These are phyloP conservation scores for Bellardia pandia DNA, from an alignment of 2,888 invertebrate species.

Conservation along the genomic window DNA sequence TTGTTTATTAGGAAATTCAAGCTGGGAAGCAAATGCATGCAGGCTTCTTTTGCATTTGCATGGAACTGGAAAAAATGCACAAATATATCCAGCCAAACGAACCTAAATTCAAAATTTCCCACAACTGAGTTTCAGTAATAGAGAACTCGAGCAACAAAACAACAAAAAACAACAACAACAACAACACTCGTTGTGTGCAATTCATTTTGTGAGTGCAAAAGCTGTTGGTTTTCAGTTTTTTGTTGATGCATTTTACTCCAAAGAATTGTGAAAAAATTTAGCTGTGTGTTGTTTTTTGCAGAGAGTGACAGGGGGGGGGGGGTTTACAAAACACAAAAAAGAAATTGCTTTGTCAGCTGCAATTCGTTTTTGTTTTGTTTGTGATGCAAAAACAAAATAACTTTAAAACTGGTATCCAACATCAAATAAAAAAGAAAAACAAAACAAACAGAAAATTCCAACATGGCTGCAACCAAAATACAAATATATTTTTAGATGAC, in stretches of 20 bases:
- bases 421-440: slow-evolving; percentile 23
- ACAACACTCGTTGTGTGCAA: slow-evolving; percentile 13
- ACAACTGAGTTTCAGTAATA: background rate
- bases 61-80: slow-evolving; percentile 19
- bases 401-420: slow-evolving; percentile 32
- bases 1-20: slow-evolving; percentile 13
- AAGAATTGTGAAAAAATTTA: slow-evolving; percentile 35
- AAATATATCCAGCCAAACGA: slow-evolving; percentile 2
- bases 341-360: slow-evolving; percentile 74
- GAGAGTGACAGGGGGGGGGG: background rate
- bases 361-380: slow-evolving; percentile 58
- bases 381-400: slow-evolving; percentile 22
- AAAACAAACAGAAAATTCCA: slow-evolving; percentile 33
- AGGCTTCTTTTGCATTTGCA: slow-evolving; percentile 17
- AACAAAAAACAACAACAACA: background rate
- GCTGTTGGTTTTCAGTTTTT: slow-evolving; percentile 8
- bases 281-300: slow-evolving; percentile 14
- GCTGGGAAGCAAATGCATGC: slow-evolving; percentile 24
- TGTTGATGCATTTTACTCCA: slow-evolving; percentile 53
- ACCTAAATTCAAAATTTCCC: slow-evolving; percentile 46
- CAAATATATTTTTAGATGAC: slow-evolving; percentile 66
- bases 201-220: slow-evolving; percentile 43
- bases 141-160: background rate
- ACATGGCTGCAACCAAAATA: slow-evolving; percentile 70
- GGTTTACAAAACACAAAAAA: slow-evolving; percentile 53